Evolutionary conservation across 2,888 invertebrate genomes (phyloP).

Genomic region (Epistrophella euchroma): DNA sequence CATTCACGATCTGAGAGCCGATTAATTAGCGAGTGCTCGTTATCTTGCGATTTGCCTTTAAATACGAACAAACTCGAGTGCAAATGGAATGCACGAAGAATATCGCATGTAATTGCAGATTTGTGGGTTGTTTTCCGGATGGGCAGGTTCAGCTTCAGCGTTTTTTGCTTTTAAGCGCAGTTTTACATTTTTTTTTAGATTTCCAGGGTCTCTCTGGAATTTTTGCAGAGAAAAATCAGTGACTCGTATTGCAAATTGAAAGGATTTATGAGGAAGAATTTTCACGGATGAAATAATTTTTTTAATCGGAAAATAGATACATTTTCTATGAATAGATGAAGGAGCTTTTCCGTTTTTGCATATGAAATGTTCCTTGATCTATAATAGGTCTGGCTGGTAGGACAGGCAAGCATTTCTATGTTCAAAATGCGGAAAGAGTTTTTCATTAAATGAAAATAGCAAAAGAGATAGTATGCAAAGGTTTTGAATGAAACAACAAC

Average conservation of each 20-base stretch:
- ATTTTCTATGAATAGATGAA: slow-evolving; percentile 65
- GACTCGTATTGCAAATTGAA: slow-evolving; percentile 65
- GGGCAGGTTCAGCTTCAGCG: slow-evolving; percentile 78
- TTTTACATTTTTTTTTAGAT: slow-evolving; percentile 57
- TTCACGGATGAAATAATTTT: slow-evolving; percentile 79
- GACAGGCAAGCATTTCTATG: slow-evolving; percentile 40
- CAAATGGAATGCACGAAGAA: slow-evolving; percentile 65
- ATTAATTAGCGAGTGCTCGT: slow-evolving; percentile 76
- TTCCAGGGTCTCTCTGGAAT: slow-evolving; percentile 30
- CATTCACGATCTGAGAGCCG: slow-evolving; percentile 68
- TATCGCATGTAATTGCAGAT: slow-evolving; percentile 77
- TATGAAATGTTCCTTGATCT: slow-evolving; percentile 8
- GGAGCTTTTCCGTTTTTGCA: slow-evolving; percentile 59
- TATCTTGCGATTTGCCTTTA: slow-evolving; percentile 75
- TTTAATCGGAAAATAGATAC: slow-evolving; percentile 77
- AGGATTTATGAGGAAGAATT: slow-evolving; percentile 76
- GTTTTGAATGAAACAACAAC: neutral
- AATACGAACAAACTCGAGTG: slow-evolving; percentile 71
- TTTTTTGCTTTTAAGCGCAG: slow-evolving; percentile 69
- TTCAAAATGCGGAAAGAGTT: slow-evolving; percentile 60
- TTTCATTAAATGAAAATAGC: slow-evolving; percentile 56
- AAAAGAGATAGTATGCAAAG: slow-evolving; percentile 24
- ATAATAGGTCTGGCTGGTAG: neutral
- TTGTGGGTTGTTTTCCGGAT: slow-evolving; percentile 83
- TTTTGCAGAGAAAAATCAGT: slow-evolving; percentile 67